Evolutionary conservation across 2,797 vertebrate species (phyloP).

Genomic region (Poecilia wingei): DNA sequence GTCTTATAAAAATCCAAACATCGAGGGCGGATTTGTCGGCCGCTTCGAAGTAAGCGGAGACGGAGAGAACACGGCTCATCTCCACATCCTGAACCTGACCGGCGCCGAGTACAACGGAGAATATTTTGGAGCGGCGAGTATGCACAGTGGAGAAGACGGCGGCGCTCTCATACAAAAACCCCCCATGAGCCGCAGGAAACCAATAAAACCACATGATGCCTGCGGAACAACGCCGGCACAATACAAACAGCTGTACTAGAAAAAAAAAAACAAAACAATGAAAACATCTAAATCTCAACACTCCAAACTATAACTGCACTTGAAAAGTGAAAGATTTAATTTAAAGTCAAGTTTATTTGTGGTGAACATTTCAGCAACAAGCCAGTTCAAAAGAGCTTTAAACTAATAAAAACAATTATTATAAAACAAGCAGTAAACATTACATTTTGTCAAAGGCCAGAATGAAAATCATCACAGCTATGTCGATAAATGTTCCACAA

Average conservation of each 20-base stretch:
- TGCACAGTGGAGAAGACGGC: conserved; percentile 38
- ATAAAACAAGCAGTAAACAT: no score
- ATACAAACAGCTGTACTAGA: background rate
- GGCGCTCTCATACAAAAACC: conserved; percentile 53
- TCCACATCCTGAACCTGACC: conserved; percentile 44
- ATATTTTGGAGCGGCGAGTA: conserved; percentile 67
- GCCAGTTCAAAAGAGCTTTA: no score
- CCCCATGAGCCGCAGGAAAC: conserved; percentile 25
- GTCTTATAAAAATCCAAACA: background rate
- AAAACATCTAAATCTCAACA: background rate
- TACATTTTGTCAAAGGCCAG: no score
- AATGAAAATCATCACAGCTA: no score
- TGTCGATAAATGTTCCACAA: no score
- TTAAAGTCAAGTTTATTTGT: no score
- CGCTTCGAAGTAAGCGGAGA: conserved; percentile 60
- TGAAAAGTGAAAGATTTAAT: no score
- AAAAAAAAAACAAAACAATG: background rate
- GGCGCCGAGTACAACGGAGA: conserved; percentile 48
- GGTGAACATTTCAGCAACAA: no score
- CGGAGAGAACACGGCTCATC: conserved; percentile 42
- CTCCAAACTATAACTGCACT: no score
- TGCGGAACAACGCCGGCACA: background rate
- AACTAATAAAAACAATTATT: no score
- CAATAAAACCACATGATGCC: conserved; percentile 10
- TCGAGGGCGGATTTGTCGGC: conserved; percentile 14